Evolutionary conservation across 2,888 invertebrate genomes (phyloP), one percentile per base, ranked within the genome.

Genomic region (Muscina levida): DNA sequence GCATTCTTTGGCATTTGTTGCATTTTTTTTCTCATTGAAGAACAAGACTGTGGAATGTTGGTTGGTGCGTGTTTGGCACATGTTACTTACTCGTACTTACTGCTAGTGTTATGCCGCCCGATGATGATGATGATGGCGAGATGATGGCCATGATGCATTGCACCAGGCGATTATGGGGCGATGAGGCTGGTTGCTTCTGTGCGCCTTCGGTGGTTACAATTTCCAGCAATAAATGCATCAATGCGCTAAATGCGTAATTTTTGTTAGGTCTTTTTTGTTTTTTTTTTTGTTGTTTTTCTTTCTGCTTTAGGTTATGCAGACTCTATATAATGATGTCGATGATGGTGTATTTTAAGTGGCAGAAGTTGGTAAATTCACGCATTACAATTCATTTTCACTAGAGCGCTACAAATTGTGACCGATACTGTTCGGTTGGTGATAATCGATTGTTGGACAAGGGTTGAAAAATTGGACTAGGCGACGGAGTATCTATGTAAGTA

Each of bases 31-130:
- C 57, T 83, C 82, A 82, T 82, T 83, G 79, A 81, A 82, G 77
- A 84, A 88, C 88, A 88, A 87, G 87, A 85, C 85, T 85, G 83
- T 83, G 89, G 88, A 88, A 88, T 88, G 77, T 81, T 88, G 85
- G 85, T 87, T 88, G 88, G 88, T 89, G 88, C 88, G 88, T 89
- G 88, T 88, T 88, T 85, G 87, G 88, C 88, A 89, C 88, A 88
- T 85, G 88, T 86, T 87, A 85, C 80, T 77, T 74, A 73, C 77
- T 77, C 48, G 31, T 83, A 48, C 37, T 42, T 31, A 66, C 42
- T 53, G 37, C 53, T 37, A 31, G 57, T 31, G 17, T 57, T 15
- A 67, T 26, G 37, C 51, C 68, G 78, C 57, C 73, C 70, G 13
- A 26, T n/a, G 66, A 51, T 70, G 17, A n/a, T 57, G 59, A 31